Percentiles rank a stretch among this genome's conserved stretches.
Evolutionary conservation across 2,113 vertebrate species (phyloP).

Genomic region (Microtus ochrogaster): DNA sequence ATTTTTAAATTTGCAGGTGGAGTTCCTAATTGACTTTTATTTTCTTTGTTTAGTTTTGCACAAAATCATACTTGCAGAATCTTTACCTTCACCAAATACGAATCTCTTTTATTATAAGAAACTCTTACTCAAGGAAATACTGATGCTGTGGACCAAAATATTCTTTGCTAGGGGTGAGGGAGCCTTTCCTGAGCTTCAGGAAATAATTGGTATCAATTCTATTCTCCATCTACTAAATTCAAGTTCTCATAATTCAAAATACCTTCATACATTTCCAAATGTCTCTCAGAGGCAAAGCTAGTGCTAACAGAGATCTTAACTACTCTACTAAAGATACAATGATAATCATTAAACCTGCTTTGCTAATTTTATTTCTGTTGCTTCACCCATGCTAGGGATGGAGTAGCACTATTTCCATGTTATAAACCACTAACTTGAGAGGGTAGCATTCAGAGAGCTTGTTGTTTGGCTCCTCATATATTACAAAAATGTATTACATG

Average conservation of each 20-base stretch:
- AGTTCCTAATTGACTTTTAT: neutral
- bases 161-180: neutral
- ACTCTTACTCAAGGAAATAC: neutral
- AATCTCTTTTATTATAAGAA: neutral
- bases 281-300: neutral
- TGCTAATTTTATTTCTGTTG: neutral
- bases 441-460: neutral
- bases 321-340: neutral
- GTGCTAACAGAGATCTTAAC: neutral
- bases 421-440: neutral
- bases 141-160: neutral
- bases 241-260: constrained; percentile 10
- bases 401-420: neutral
- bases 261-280: neutral
- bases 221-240: neutral
- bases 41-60: neutral
- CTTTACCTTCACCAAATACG: neutral
- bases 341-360: neutral
- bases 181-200: neutral
- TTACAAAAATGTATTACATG: neutral
- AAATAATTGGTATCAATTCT: neutral
- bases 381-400: neutral
- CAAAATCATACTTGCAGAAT: neutral
- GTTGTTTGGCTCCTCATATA: neutral
- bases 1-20: neutral